Conservation (phyloP, 2,113 vertebrate species). For the Corythornis vintsioides region DNA sequence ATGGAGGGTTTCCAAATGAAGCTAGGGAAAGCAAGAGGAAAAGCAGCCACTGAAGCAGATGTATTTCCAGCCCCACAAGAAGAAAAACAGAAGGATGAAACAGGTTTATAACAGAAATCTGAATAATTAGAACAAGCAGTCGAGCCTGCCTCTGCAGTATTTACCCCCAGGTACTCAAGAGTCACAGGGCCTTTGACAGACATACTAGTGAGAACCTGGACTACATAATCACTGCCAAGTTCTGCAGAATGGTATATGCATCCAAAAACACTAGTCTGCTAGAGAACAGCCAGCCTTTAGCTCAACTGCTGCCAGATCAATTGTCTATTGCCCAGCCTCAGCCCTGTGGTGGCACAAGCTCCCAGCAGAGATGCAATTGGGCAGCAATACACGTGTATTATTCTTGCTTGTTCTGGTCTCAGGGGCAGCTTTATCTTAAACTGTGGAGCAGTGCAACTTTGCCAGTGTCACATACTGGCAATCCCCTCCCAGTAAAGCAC, state of each 20-base stretch:
- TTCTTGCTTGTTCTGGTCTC: background rate
- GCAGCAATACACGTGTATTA: accelerated
- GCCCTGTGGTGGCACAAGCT: background rate
- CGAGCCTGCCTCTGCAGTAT: background rate
- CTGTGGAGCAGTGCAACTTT: background rate
- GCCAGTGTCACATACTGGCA: background rate
- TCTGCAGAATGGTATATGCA: background rate
- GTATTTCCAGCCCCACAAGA: background rate
- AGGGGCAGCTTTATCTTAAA: background rate
- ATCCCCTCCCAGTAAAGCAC: background rate
- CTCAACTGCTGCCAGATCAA: background rate
- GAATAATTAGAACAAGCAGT: background rate
- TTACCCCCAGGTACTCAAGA: background rate
- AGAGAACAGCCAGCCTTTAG: background rate
- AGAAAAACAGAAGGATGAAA: background rate
- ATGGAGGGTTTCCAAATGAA: background rate
- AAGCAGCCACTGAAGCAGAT: background rate
- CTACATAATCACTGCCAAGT: background rate
- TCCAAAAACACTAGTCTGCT: background rate
- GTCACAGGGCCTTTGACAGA: background rate
- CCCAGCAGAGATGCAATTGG: background rate
- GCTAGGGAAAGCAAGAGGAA: background rate
- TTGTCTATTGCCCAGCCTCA: background rate
- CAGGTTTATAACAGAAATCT: background rate
- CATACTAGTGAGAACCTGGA: background rate